Conservation (phyloP, 2,113 vertebrate species). For the Chamaea fasciata region DNA sequence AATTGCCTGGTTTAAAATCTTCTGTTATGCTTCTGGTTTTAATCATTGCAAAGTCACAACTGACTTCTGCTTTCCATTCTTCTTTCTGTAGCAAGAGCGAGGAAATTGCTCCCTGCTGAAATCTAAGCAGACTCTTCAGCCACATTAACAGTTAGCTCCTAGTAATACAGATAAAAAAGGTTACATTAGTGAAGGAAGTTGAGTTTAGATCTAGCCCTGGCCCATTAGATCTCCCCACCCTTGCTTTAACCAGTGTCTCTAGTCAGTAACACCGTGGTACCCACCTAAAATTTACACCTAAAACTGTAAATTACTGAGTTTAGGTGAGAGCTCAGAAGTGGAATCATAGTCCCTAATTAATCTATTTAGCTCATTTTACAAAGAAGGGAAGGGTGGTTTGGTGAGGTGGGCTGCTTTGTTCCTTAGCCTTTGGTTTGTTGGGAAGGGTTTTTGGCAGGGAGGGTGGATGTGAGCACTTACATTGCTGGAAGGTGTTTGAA, state of each 20-base stretch:
- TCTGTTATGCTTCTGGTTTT: neutral
- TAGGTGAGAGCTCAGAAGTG: neutral
- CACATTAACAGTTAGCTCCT: neutral
- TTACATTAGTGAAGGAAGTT: neutral
- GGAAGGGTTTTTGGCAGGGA: accelerated
- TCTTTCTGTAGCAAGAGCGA: neutral
- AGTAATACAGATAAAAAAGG: neutral
- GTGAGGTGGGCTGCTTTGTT: neutral
- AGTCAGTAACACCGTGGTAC: neutral
- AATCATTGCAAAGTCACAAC: neutral
- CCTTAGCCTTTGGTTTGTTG: neutral
- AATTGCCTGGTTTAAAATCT: neutral
- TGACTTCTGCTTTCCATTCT: neutral
- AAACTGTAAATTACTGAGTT: neutral
- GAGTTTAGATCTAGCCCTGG: neutral
- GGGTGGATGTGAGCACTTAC: neutral
- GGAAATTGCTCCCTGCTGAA: neutral
- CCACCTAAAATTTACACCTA: neutral
- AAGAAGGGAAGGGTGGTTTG: neutral
- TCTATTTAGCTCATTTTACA: neutral
- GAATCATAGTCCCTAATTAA: neutral
- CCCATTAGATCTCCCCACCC: neutral
- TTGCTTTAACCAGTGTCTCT: neutral
- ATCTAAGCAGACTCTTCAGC: neutral
- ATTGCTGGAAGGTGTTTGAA: neutral